Percentiles rank a stretch among this genome's conserved stretches.
Conservation (phyloP, 2,113 vertebrate species). For the Xenus cinereus region DNA sequence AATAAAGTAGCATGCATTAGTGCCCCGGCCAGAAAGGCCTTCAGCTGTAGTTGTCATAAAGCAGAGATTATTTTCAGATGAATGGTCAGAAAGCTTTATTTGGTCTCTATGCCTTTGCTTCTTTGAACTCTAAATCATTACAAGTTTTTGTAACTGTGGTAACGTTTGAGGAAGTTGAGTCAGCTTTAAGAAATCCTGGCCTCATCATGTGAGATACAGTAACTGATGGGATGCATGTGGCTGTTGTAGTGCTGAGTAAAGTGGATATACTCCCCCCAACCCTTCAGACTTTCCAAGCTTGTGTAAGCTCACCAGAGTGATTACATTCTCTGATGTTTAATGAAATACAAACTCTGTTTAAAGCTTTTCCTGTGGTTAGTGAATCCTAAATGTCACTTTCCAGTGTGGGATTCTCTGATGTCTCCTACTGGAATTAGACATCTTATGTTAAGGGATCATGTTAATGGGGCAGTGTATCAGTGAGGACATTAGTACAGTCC, state of each 20-base stretch:
- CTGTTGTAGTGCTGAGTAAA: background rate
- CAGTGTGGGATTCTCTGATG: background rate
- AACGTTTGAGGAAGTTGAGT: background rate
- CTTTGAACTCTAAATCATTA: background rate
- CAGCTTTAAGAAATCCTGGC: background rate
- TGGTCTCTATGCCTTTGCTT: background rate
- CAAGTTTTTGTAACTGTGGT: background rate
- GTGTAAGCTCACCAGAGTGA: background rate
- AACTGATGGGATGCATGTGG: background rate
- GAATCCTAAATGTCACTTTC: background rate
- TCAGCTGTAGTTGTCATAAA: background rate
- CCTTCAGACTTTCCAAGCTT: background rate
- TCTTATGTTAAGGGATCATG: background rate
- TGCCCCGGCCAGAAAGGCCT: background rate
- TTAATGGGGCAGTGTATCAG: background rate
- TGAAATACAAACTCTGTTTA: background rate
- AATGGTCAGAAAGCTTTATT: background rate
- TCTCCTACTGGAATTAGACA: background rate
- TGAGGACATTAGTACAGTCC: background rate
- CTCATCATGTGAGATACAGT: background rate
- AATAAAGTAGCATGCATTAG: background rate
- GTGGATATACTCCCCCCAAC: accelerated
- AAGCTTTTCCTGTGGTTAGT: background rate
- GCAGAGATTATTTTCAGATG: background rate
- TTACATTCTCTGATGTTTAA: background rate